A percentile compares a stretch with the other conserved stretches of the same genome.
These are phyloP conservation scores for Ylistrum balloti DNA, from an alignment of 1,140 invertebrate genomes.

Conservation along the genomic window DNA sequence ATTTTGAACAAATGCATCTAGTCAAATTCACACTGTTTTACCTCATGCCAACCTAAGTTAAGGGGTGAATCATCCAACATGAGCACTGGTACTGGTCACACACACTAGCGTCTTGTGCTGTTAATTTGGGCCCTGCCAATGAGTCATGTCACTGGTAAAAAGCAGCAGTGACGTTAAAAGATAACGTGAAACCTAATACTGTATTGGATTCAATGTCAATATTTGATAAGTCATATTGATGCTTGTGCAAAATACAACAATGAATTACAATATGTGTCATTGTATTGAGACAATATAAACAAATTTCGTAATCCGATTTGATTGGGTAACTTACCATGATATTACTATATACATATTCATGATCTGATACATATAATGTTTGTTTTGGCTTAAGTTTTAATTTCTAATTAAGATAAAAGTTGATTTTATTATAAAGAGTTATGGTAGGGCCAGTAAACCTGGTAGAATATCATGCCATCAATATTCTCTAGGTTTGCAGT, in stretches of 20 bases:
- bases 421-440: background rate
- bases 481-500: constrained; percentile 7
- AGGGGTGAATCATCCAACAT: constrained; percentile 7
- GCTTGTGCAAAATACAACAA: background rate
- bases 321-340: too few relatives aligned
- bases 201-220: background rate
- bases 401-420: background rate
- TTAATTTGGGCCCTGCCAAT: background rate
- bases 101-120: background rate
- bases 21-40: constrained; percentile 73
- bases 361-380: background rate
- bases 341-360: too few relatives aligned
- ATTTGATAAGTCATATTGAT: background rate
- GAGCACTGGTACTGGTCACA: constrained; percentile 31
- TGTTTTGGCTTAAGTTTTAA: background rate
- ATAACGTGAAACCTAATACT: background rate
- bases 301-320: too few relatives aligned
- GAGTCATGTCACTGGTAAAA: background rate
- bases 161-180: background rate
- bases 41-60: constrained; percentile 62
- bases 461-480: background rate
- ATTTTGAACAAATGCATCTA: constrained; percentile 78
- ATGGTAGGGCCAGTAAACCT: background rate
- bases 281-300: too few relatives aligned
- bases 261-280: background rate